A percentile compares a stretch with the other conserved stretches of the same genome.
Evolutionary conservation across 2,113 vertebrate species (phyloP).

Genomic region (Scolopax mira): DNA sequence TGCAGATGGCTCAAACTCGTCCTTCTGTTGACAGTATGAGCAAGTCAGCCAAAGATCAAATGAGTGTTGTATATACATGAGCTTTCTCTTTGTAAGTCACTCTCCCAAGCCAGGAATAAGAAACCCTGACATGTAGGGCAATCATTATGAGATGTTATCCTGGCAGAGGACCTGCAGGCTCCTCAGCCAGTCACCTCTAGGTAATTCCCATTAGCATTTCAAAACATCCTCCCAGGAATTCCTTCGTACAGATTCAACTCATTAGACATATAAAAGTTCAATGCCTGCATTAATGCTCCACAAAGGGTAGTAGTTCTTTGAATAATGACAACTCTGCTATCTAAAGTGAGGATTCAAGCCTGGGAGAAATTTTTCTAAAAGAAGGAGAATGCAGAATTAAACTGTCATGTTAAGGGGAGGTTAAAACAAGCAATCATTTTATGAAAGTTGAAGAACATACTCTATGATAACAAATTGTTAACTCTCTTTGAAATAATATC

Average conservation of each 20-base stretch:
- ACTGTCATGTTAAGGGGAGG: accelerated
- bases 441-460: not conserved
- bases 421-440: not conserved
- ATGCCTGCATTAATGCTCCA: not conserved
- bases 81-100: not conserved
- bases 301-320: accelerated
- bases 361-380: not conserved
- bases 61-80: accelerated
- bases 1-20: not conserved
- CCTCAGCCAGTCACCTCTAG: not conserved
- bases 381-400: not conserved
- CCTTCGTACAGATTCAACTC: not conserved
- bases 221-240: not conserved
- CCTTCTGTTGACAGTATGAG: not conserved
- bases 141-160: not conserved
- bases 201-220: not conserved
- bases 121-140: not conserved
- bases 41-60: not conserved
- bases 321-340: not conserved
- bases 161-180: not conserved
- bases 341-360: not conserved
- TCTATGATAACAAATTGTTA: not conserved
- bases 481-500: not conserved
- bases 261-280: not conserved
- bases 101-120: not conserved